Evolutionary conservation across 2,113 vertebrate species (phyloP).

Genomic region (Camelus bactrianus): DNA sequence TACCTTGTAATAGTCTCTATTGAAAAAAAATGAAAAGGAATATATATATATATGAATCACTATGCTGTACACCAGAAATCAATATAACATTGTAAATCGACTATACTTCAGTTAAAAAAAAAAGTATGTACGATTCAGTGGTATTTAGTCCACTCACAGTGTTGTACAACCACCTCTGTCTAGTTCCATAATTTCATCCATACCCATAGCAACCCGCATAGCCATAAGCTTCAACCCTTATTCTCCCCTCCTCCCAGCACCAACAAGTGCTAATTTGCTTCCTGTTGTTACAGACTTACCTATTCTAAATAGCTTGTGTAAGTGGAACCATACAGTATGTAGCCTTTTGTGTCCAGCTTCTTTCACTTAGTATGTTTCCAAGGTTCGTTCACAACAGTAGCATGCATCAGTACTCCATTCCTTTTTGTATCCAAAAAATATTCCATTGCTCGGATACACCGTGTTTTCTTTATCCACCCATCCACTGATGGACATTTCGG

Average conservation of each 20-base stretch:
- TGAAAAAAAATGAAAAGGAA: too few species aligned
- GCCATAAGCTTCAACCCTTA: not conserved
- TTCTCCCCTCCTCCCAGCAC: not conserved
- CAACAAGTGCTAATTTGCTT: not conserved
- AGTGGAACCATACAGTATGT: not conserved
- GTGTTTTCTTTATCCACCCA: not conserved
- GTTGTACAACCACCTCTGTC: not conserved
- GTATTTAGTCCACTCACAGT: not conserved
- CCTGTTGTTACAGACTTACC: not conserved
- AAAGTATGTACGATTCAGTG: not conserved
- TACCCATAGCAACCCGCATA: not conserved
- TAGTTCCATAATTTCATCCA: not conserved
- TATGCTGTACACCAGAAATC: too few species aligned
- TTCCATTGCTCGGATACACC: not conserved
- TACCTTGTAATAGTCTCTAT: too few species aligned
- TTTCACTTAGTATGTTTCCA: not conserved
- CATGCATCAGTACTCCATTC: not conserved
- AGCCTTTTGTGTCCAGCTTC: not conserved
- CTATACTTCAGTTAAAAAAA: too few species aligned
- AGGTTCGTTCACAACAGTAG: not conserved
- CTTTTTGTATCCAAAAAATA: not conserved
- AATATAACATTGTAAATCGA: too few species aligned
- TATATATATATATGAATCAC: too few species aligned
- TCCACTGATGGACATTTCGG: not conserved
- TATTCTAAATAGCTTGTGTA: not conserved